Conservation (phyloP, 2,113 vertebrate genomes). For the Excalfactoria chinensis region DNA sequence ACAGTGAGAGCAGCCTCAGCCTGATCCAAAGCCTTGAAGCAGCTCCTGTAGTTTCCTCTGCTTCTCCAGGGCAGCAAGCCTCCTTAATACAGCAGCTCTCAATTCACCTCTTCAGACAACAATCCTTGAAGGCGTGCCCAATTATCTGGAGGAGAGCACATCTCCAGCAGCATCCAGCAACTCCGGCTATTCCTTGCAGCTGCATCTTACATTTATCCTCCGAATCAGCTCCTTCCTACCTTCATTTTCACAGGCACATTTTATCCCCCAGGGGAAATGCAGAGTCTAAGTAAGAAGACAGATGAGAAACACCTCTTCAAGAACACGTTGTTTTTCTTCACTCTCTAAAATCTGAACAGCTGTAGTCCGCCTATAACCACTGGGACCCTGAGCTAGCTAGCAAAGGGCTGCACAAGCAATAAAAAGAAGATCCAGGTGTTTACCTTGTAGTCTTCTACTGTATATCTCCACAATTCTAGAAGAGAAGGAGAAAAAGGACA, state of each 20-base stretch:
- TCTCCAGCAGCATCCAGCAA: neutral
- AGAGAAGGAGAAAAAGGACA: constrained; percentile 37
- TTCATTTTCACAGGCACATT: neutral
- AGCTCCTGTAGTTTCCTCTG: neutral
- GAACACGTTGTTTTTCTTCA: neutral
- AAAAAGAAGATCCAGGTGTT: neutral
- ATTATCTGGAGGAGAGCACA: neutral
- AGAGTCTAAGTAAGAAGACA: neutral
- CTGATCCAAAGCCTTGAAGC: neutral
- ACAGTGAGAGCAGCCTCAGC: neutral
- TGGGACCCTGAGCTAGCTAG: neutral
- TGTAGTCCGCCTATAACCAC: accelerated
- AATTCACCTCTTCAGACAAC: neutral
- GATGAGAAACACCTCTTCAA: neutral
- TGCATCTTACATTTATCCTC: neutral
- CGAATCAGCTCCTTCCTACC: neutral
- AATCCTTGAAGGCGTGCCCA: neutral
- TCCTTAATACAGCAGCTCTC: neutral
- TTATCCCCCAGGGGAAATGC: neutral
- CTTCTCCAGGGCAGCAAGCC: neutral
- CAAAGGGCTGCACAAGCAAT: neutral
- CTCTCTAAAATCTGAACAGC: neutral
- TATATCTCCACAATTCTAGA: constrained; percentile 98
- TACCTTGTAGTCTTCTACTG: constrained; percentile 97
- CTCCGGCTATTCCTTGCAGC: neutral